These are phyloP conservation scores for Erynnis tages DNA, from an alignment of 2,888 invertebrate genomes.

Conservation along the genomic window DNA sequence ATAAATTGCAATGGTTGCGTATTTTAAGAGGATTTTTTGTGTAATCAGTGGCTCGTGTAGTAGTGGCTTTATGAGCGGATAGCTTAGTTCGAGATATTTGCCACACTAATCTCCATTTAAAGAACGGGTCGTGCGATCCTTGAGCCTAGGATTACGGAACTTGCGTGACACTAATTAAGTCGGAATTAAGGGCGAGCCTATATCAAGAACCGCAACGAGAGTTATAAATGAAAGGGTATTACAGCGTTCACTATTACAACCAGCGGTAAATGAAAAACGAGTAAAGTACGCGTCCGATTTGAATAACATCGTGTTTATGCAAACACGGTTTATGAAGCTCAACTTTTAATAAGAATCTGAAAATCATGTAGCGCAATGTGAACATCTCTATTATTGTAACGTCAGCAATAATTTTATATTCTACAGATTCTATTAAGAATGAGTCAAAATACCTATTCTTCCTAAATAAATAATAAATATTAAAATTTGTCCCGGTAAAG, in stretches of 20 bases:
- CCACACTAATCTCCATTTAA: slow-evolving; percentile 80
- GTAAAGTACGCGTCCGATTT: slow-evolving; percentile 27
- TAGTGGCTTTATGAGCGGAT: slow-evolving; percentile 65
- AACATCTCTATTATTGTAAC: too few species aligned
- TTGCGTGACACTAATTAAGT: slow-evolving; percentile 82
- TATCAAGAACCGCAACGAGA: slow-evolving; percentile 76
- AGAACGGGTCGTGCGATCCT: slow-evolving; percentile 77
- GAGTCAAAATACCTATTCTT: too few species aligned
- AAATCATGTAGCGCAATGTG: not conserved
- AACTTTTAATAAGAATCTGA: slow-evolving; percentile 8
- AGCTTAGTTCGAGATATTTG: slow-evolving; percentile 77
- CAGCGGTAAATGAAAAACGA: slow-evolving; percentile 40
- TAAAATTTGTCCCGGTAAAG: too few species aligned
- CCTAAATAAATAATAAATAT: too few species aligned
- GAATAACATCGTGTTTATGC: slow-evolving; percentile 3
- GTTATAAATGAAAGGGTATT: slow-evolving; percentile 80
- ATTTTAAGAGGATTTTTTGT: slow-evolving; percentile 18
- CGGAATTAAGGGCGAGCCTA: slow-evolving; percentile 78
- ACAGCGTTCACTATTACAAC: slow-evolving; percentile 65
- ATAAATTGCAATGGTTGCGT: slow-evolving; percentile 22
- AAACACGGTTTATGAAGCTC: slow-evolving; percentile 8
- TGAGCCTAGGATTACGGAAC: slow-evolving; percentile 79
- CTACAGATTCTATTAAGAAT: too few species aligned
- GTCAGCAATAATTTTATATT: too few species aligned
- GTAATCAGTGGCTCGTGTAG: slow-evolving; percentile 37